phyloP scores from a whole-genome alignment of 2,888 invertebrate species.

The Drosophila rubida region DNA sequence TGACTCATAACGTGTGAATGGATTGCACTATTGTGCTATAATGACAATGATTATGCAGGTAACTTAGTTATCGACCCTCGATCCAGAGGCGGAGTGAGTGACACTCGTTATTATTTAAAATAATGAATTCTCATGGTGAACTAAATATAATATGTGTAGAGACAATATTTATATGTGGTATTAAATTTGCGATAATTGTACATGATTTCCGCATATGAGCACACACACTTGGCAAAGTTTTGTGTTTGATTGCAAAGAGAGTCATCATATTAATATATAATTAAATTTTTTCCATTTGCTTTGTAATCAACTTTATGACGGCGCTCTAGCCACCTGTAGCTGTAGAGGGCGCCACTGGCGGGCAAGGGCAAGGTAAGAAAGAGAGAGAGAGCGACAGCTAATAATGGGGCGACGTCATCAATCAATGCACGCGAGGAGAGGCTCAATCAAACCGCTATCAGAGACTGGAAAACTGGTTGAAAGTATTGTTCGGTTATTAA shows the following conservation, averaged over 20 bases:
- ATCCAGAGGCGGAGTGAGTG: not conserved
- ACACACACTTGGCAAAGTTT: not conserved
- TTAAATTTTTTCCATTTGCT: slow-evolving; percentile 26
- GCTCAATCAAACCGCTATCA: not conserved
- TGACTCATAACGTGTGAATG: not conserved
- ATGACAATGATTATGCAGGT: not conserved
- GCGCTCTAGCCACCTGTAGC: slow-evolving; percentile 43
- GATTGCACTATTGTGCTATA: not conserved
- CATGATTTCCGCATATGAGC: slow-evolving; percentile 30
- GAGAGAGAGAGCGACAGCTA: slow-evolving; percentile 1
- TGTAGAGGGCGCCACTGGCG: slow-evolving; percentile 17
- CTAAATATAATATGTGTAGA: slow-evolving; percentile 24
- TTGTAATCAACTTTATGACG: slow-evolving; percentile 23
- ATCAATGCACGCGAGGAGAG: slow-evolving; percentile 16
- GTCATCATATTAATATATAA: slow-evolving; percentile 13
- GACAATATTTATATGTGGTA: slow-evolving; percentile 30
- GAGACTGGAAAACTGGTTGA: slow-evolving; percentile 1
- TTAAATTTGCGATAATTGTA: slow-evolving; percentile 41
- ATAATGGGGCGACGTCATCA: slow-evolving; percentile 27
- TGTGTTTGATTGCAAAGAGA: slow-evolving; percentile 7
- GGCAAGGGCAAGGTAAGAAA: slow-evolving; percentile 6
- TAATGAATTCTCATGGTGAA: slow-evolving; percentile 44
- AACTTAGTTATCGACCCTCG: not conserved
- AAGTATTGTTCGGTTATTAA: not conserved
- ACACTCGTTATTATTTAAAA: slow-evolving; percentile 26